Evolutionary conservation across 2,113 vertebrate species (phyloP), one percentile per base, ranked within the genome.

Genomic region (Copsychus sechellarum): DNA sequence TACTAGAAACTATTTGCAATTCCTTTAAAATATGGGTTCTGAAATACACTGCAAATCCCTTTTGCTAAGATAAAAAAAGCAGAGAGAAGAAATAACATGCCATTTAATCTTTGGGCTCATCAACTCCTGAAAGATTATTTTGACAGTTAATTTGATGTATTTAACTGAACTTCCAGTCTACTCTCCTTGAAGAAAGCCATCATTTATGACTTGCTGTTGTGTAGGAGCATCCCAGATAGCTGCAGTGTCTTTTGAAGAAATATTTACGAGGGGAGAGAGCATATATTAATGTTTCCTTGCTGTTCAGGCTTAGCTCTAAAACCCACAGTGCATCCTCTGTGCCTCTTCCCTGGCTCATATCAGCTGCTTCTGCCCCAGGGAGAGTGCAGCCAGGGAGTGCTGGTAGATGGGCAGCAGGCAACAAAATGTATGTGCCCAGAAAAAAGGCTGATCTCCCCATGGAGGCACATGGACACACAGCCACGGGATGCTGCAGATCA

Each of bases 131-230:
- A 95, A 94, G 95, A 96, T 97, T 97, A 96, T 96, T 96, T 87
- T 97, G 96, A 97, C 96, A 97, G 96, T 92, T 97, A 97, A 97
- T 97, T 95, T 96, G 90, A 96, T 95, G 83, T 87, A 95, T 97
- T 96, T 97, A 96, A 92, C 87, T 20, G 71, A 96, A 95, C 85
- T 96, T 94, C 86, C 74, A 93, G 86, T 80, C 92, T 93, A 66
- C 22, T 34, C 78, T 57, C 80, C 86, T 93, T 76, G 72, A 93
- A 96, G 88, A 85, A 94, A 96, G 58, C 51, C 91, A 89, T 97
- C 91, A 76, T 90, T 91, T 93, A 86, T 72, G 78, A 85, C 62
- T 85, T 89, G 76, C 73, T 80, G 64, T 77, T 92, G 43, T 65
- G 58, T 58, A 92, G 66, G 82, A 93, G 58, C 83, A 92, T 50